Percentiles rank a stretch among this genome's conserved stretches.
Conservation (phyloP, 92 coral and sea anemone species). For the Epizoanthus rinbou region DNA sequence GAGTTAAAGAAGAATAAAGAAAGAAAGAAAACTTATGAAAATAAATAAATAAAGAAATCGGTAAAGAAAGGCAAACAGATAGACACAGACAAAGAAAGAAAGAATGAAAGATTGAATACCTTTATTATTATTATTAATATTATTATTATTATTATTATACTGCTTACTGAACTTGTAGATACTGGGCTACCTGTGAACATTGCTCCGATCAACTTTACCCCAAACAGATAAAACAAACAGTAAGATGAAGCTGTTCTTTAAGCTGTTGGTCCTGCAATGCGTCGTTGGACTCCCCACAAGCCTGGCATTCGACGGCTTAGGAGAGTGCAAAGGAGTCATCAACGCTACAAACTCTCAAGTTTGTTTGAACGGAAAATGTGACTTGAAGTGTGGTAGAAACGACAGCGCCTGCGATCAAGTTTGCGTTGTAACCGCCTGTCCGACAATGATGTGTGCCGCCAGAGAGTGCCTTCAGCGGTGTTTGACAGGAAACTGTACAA, state of each 20-base stretch:
- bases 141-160: no score
- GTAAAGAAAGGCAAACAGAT: no score
- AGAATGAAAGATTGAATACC: no score
- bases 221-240: no score
- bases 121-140: no score
- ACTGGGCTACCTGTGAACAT: no score
- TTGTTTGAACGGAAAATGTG: constrained; percentile 26
- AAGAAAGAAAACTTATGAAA: no score
- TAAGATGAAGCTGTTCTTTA: not conserved
- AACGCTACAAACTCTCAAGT: constrained; percentile 24
- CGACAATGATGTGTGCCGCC: constrained; percentile 15
- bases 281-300: constrained; percentile 17
- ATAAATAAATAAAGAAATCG: no score
- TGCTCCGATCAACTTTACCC: no score
- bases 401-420: constrained; percentile 28
- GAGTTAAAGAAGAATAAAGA: no score
- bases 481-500: constrained; percentile 26
- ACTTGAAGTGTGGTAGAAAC: not conserved
- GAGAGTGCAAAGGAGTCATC: not conserved
- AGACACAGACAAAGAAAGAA: no score
- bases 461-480: constrained; percentile 35
- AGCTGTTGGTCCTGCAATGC: not conserved
- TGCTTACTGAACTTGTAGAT: no score
- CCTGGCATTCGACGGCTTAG: constrained; percentile 5
- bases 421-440: constrained; percentile 19